phyloP scores from a whole-genome alignment of 1,140 invertebrate genomes.

The Helicoverpa zea region DNA sequence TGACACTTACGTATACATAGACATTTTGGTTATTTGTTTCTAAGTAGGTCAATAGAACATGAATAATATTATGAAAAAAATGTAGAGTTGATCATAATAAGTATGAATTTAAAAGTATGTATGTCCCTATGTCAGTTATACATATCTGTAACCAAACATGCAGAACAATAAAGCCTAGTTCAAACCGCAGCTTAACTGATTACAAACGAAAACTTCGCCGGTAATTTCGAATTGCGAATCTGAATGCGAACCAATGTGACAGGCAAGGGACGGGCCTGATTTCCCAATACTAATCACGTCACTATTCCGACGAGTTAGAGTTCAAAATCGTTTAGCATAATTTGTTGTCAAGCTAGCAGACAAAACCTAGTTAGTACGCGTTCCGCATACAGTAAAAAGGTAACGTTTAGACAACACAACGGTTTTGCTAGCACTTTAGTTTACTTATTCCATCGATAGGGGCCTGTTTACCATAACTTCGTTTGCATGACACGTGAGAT shows the following conservation, averaged over 20 bases:
- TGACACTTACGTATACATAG: too few relatives aligned
- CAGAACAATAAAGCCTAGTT: not conserved
- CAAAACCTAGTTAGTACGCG: conserved; percentile 47
- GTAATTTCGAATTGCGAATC: conserved; percentile 37
- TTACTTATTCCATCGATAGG: conserved; percentile 49
- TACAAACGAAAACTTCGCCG: conserved; percentile 41
- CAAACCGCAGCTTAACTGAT: conserved; percentile 20
- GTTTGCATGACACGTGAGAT: conserved; percentile 40
- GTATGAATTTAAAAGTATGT: too few relatives aligned
- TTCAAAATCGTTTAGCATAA: conserved; percentile 47
- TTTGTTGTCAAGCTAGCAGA: conserved; percentile 10
- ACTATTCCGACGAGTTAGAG: conserved; percentile 25
- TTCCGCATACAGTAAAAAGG: conserved; percentile 45
- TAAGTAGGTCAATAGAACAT: too few relatives aligned
- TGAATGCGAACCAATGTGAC: conserved; percentile 38
- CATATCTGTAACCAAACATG: not conserved
- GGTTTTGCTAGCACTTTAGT: conserved; percentile 46
- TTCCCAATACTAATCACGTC: conserved; percentile 30
- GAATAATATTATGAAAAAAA: too few relatives aligned
- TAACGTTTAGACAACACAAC: conserved; percentile 46
- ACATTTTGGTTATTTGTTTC: too few relatives aligned
- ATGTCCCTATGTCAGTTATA: not conserved
- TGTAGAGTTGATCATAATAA: too few relatives aligned
- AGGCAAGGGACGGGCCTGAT: conserved; percentile 21
- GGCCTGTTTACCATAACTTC: conserved; percentile 47